A percentile compares a stretch with the other conserved stretches of the same genome.
Conservation (phyloP, 2,113 vertebrate genomes). For the Mobula hypostoma region DNA sequence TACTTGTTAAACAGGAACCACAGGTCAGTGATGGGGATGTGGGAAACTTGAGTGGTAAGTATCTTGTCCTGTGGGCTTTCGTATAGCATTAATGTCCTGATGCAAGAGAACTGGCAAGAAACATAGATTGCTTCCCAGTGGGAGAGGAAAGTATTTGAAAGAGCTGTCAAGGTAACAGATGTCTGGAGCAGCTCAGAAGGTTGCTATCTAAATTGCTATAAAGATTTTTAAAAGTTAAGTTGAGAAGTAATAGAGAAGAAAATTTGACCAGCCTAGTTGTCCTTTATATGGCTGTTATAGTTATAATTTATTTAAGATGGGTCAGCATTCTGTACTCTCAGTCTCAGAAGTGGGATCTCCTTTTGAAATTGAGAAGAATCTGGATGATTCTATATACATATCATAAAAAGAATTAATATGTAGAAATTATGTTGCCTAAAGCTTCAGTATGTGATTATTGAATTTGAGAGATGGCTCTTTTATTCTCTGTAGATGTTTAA, state of each 20-base stretch:
- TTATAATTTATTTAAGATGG: neutral
- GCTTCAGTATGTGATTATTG: neutral
- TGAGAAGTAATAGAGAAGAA: neutral
- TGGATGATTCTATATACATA: neutral
- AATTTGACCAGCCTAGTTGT: neutral
- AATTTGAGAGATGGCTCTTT: neutral
- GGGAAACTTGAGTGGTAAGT: slow-evolving; percentile 1
- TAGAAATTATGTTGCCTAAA: neutral
- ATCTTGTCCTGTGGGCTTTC: neutral
- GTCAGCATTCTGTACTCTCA: neutral
- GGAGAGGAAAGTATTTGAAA: neutral
- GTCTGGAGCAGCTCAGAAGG: no score
- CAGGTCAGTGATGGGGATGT: slow-evolving; percentile 59
- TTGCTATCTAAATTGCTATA: no score
- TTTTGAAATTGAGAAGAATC: neutral
- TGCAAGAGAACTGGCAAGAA: neutral
- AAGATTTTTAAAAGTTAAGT: neutral
- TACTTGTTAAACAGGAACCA: slow-evolving; percentile 68
- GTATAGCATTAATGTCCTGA: neutral
- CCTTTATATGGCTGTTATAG: neutral
- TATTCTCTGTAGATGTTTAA: slow-evolving; percentile 64
- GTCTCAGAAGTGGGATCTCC: neutral
- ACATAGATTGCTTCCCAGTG: neutral
- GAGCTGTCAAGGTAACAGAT: no score
- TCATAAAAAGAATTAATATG: neutral